Conservation (phyloP, 2,888 invertebrate genomes). For the Quadriops clusia region DNA sequence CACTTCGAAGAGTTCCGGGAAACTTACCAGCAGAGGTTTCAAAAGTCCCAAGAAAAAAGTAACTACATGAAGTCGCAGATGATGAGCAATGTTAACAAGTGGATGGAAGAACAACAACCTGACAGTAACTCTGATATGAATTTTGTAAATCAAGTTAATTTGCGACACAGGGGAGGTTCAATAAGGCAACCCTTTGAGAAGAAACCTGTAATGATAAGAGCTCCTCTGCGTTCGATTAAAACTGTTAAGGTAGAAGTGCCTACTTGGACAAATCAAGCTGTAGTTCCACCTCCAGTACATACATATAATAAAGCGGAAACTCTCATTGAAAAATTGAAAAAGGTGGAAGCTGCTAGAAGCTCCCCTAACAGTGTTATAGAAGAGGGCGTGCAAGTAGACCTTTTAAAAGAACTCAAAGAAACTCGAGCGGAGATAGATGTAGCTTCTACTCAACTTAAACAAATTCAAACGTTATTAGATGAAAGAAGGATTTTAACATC, state of each 20-base stretch:
- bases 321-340: slow-evolving; percentile 7
- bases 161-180: slow-evolving; percentile 9
- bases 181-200: slow-evolving; percentile 4
- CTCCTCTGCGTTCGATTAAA: slow-evolving; percentile 13
- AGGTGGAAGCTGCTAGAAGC: slow-evolving; percentile 1
- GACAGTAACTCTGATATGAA: slow-evolving; percentile 1
- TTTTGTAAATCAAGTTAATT: slow-evolving; percentile 3
- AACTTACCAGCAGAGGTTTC: slow-evolving; percentile 9
- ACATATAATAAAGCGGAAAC: slow-evolving; percentile 3
- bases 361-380: background rate
- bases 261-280: slow-evolving; percentile 11
- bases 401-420: slow-evolving; percentile 15
- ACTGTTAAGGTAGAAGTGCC: slow-evolving; percentile 14
- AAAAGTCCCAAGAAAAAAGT: no score
- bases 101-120: slow-evolving; percentile 2
- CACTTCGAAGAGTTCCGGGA: slow-evolving; percentile 18
- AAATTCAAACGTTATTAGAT: slow-evolving; percentile 17
- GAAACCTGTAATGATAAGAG: slow-evolving; percentile 13
- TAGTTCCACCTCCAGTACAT: slow-evolving; percentile 8
- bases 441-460: slow-evolving; percentile 19
- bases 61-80: slow-evolving; percentile 7
- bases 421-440: slow-evolving; percentile 19
- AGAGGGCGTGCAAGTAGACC: slow-evolving; percentile 5
- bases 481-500: slow-evolving; percentile 6
- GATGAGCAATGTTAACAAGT: background rate